These are phyloP conservation scores for Salvelinus namaycush DNA, from an alignment of 2,113 vertebrate genomes.

Conservation along the genomic window DNA sequence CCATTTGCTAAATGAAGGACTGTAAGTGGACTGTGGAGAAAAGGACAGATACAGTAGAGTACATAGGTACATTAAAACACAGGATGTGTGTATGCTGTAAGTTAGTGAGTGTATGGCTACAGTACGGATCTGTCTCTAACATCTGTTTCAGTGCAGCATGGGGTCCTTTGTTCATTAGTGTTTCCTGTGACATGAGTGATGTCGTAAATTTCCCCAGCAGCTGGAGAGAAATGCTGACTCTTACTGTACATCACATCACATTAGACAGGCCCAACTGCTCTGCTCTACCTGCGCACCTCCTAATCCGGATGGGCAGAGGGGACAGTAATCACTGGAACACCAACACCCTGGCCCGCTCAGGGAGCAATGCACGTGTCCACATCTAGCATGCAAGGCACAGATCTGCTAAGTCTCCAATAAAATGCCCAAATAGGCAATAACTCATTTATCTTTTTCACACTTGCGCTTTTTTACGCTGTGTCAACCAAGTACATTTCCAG, in stretches of 20 bases:
- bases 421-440: too few species aligned
- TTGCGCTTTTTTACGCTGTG: slow-evolving; percentile 21
- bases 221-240: background rate
- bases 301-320: background rate
- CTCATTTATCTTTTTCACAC: too few species aligned
- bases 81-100: too few species aligned
- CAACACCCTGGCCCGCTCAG: background rate
- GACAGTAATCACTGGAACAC: background rate
- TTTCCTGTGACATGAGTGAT: background rate
- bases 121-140: too few species aligned
- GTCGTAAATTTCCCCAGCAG: background rate
- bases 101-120: too few species aligned
- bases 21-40: too few species aligned
- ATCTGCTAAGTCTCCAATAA: background rate
- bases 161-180: too few species aligned
- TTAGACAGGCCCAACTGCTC: background rate
- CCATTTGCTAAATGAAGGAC: too few species aligned
- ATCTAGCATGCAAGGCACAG: background rate
- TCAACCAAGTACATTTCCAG: slow-evolving; percentile 18
- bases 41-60: too few species aligned
- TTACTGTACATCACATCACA: background rate
- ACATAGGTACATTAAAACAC: too few species aligned
- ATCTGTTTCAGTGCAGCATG: too few species aligned
- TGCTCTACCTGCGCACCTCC: background rate
- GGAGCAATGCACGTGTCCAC: background rate